These are phyloP conservation scores for Ochlodes sylvanus DNA, from an alignment of 2,888 invertebrate species.

Conservation along the genomic window DNA sequence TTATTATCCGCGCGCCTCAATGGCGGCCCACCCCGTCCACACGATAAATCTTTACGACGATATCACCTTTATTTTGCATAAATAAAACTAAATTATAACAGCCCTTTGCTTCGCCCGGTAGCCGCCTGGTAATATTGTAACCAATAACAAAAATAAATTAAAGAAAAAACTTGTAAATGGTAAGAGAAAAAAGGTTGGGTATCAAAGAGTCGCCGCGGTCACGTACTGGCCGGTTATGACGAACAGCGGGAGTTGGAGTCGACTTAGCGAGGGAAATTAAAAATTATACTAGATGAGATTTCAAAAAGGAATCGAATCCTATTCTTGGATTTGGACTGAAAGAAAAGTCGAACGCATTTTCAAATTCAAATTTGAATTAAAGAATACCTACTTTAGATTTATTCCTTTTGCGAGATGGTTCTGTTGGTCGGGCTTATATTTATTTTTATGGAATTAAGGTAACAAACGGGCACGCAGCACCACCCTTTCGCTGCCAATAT, in stretches of 20 bases:
- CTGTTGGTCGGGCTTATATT: background rate
- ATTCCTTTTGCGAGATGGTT: background rate
- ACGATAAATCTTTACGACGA: slow-evolving; percentile 73
- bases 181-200: slow-evolving; percentile 70
- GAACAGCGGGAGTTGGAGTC: slow-evolving; percentile 71
- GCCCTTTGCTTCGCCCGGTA: slow-evolving; percentile 79
- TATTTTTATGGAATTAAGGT: too few species aligned
- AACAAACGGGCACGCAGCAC: too few species aligned
- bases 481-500: too few species aligned
- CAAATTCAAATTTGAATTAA: slow-evolving; percentile 49
- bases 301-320: slow-evolving; percentile 48
- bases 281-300: slow-evolving; percentile 66
- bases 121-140: slow-evolving; percentile 81
- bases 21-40: slow-evolving; percentile 56
- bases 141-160: slow-evolving; percentile 79
- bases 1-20: slow-evolving; percentile 41
- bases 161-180: slow-evolving; percentile 68
- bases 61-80: slow-evolving; percentile 82
- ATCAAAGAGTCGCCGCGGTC: slow-evolving; percentile 80
- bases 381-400: background rate
- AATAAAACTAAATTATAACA: slow-evolving; percentile 82
- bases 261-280: slow-evolving; percentile 65
- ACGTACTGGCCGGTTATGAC: slow-evolving; percentile 80
- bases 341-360: slow-evolving; percentile 52
- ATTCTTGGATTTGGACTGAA: slow-evolving; percentile 58